Percentiles rank a stretch among this genome's conserved stretches.
Evolutionary conservation across 92 coral and sea anemone species (phyloP).

Genomic region (Phenganax marumi): DNA sequence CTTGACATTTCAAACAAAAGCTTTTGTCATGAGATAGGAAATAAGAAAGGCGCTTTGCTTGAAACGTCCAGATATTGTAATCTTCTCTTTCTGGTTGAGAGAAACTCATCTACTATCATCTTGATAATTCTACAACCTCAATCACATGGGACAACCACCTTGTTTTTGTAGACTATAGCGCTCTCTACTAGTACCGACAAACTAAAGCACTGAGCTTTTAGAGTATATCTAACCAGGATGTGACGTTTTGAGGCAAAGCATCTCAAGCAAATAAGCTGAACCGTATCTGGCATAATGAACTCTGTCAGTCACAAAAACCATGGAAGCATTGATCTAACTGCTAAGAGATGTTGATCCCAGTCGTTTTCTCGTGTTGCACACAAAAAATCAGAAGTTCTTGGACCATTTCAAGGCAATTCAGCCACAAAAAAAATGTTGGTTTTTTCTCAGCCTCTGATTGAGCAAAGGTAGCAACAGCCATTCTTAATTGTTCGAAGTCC

Average conservation of each 20-base stretch:
- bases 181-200: too few relatives aligned
- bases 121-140: too few relatives aligned
- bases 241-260: slow-evolving; percentile 39
- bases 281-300: slow-evolving; percentile 28
- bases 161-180: too few relatives aligned
- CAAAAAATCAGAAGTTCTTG: slow-evolving; percentile 10
- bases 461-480: background rate
- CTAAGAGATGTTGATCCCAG: slow-evolving; percentile 8
- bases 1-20: too few relatives aligned
- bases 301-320: slow-evolving; percentile 30
- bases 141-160: too few relatives aligned
- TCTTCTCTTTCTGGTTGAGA: too few relatives aligned
- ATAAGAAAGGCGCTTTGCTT: too few relatives aligned
- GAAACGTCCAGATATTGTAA: too few relatives aligned
- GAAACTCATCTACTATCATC: too few relatives aligned
- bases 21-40: too few relatives aligned
- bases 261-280: slow-evolving; percentile 48
- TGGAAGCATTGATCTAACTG: slow-evolving; percentile 16
- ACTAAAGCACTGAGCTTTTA: too few relatives aligned
- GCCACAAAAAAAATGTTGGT: slow-evolving; percentile 33
- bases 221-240: slow-evolving; percentile 43
- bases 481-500: background rate
- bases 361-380: slow-evolving; percentile 25
- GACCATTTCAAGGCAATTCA: slow-evolving; percentile 49
- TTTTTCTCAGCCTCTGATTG: background rate